Conservation (phyloP, 1,140 invertebrate genomes). For the Cydia pomonella region DNA sequence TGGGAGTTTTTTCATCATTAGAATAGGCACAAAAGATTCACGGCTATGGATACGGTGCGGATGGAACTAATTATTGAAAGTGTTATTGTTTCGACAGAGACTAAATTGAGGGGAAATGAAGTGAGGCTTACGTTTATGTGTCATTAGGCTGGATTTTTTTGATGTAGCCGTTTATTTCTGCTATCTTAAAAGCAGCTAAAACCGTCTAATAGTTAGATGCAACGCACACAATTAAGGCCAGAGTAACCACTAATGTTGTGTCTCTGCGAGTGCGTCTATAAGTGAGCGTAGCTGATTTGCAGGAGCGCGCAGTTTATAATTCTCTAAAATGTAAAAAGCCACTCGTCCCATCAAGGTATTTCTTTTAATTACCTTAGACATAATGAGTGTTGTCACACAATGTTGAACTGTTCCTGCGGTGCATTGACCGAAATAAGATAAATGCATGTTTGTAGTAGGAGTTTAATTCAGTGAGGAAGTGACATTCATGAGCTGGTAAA, state of each 20-base stretch:
- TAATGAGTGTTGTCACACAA: too few species aligned
- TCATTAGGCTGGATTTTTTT: not conserved
- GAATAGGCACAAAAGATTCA: conserved; percentile 54
- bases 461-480: conserved; percentile 7
- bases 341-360: too few species aligned
- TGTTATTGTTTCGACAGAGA: conserved; percentile 7
- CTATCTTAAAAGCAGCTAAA: too few species aligned
- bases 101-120: not conserved
- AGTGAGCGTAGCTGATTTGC: too few species aligned
- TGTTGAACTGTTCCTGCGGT: not conserved
- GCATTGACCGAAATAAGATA: conserved; percentile 27
- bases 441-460: conserved; percentile 14
- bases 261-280: too few species aligned
- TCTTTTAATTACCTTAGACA: too few species aligned
- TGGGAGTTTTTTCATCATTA: conserved; percentile 62
- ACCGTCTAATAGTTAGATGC: too few species aligned
- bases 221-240: too few species aligned
- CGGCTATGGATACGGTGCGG: conserved; percentile 43
- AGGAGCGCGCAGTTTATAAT: too few species aligned
- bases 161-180: too few species aligned
- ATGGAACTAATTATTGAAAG: conserved; percentile 40
- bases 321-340: too few species aligned
- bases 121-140: not conserved
- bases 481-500: conserved; percentile 14
- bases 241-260: too few species aligned